Evolutionary conservation across 2,888 invertebrate species (phyloP).

Genomic region (Entomobrya proxima): DNA sequence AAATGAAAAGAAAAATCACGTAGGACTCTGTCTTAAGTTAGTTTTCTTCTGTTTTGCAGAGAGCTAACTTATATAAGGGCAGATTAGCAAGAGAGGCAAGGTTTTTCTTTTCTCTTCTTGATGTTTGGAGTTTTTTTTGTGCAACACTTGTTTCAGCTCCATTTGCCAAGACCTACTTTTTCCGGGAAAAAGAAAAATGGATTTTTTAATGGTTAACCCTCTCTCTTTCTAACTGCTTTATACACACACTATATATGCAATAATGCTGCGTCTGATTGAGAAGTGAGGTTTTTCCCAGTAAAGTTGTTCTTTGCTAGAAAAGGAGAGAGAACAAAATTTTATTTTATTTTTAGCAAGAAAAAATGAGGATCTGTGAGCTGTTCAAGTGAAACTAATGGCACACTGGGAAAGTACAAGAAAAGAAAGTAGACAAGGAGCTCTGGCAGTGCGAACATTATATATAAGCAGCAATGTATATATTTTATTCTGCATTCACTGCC

Average conservation of each 20-base stretch:
- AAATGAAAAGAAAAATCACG: not conserved
- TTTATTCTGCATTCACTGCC: too few species aligned
- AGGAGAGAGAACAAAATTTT: not conserved
- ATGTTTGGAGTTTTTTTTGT: not conserved
- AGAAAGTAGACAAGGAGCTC: not conserved
- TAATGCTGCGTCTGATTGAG: too few species aligned
- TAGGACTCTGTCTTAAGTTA: too few species aligned
- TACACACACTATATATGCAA: too few species aligned
- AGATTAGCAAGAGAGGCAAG: not conserved
- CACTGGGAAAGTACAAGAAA: not conserved
- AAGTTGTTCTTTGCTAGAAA: too few species aligned
- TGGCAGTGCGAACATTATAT: not conserved
- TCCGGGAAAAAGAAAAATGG: constrained; percentile 11
- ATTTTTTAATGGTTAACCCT: constrained; percentile 27
- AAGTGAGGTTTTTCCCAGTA: too few species aligned
- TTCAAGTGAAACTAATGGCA: constrained; percentile 9
- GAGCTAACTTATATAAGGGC: too few species aligned
- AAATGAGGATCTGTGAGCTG: not conserved
- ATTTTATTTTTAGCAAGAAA: not conserved
- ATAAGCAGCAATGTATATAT: too few species aligned
- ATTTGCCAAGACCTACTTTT: constrained; percentile 50
- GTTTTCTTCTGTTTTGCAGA: not conserved
- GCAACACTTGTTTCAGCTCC: constrained; percentile 51
- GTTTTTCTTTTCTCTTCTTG: not conserved
- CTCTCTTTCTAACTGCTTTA: not conserved